Percentiles rank a stretch among this genome's conserved stretches.
These are phyloP conservation scores for Busseola fusca DNA, from an alignment of 2,888 invertebrate genomes.

Conservation along the genomic window DNA sequence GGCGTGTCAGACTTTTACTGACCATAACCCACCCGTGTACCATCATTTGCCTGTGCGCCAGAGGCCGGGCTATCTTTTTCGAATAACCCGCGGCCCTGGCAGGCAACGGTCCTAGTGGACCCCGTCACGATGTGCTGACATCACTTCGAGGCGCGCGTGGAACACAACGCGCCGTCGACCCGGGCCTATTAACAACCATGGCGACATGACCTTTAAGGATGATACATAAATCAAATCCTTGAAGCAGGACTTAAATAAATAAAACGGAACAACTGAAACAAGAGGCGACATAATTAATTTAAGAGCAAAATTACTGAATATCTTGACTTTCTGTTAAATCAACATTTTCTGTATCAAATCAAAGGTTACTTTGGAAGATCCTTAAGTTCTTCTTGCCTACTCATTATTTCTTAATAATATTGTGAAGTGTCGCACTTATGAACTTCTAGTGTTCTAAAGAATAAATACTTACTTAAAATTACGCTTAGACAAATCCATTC, in stretches of 20 bases:
- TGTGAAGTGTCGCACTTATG: not conserved
- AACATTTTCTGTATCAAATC: slow-evolving; percentile 38
- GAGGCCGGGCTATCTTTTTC: too few relatives aligned
- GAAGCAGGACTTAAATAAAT: slow-evolving; percentile 18
- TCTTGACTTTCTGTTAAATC: slow-evolving; percentile 27
- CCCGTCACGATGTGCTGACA: too few relatives aligned
- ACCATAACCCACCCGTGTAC: too few relatives aligned
- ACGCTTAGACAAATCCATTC: too few relatives aligned
- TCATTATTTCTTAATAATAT: slow-evolving; percentile 29
- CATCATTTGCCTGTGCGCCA: too few relatives aligned
- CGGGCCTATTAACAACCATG: slow-evolving; percentile 31
- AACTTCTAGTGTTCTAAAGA: not conserved
- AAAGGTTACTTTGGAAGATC: slow-evolving; percentile 18
- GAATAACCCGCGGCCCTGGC: too few relatives aligned
- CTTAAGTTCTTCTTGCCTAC: not conserved
- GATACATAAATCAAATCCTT: slow-evolving; percentile 32
- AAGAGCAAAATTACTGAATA: slow-evolving; percentile 22
- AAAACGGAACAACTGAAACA: slow-evolving; percentile 19
- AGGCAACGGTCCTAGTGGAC: too few relatives aligned
- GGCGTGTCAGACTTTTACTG: too few relatives aligned
- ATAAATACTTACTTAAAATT: not conserved
- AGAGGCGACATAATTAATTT: slow-evolving; percentile 39
- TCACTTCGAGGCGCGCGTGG: too few relatives aligned
- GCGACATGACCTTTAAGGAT: slow-evolving; percentile 23
- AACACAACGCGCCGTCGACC: too few relatives aligned